Conservation (phyloP, 2,888 invertebrate species). For the Xanthia togata region DNA sequence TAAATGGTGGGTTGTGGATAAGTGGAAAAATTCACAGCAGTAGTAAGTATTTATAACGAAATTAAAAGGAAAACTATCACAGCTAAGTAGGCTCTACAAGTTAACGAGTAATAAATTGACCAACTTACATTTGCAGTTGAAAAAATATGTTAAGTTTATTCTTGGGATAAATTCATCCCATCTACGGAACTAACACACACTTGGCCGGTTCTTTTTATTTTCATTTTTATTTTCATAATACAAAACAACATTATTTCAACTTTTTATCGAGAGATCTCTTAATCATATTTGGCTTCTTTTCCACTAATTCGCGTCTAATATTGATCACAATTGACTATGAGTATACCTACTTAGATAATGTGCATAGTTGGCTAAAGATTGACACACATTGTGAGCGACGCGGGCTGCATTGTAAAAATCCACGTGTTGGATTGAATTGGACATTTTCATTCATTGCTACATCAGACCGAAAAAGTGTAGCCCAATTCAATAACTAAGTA, state of each 20-base stretch:
- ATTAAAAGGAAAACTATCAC: no score
- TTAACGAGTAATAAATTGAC: no score
- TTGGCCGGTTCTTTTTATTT: background rate
- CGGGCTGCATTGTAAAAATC: constrained; percentile 23
- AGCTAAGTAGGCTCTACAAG: no score
- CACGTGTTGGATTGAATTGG: constrained; percentile 34
- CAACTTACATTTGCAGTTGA: no score
- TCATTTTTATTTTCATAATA: background rate
- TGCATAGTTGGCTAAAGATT: constrained; percentile 12
- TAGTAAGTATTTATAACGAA: no score
- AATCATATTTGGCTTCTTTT: background rate
- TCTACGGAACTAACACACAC: no score
- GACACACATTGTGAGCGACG: constrained; percentile 10
- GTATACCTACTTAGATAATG: background rate
- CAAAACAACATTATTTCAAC: background rate
- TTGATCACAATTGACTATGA: background rate
- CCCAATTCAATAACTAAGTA: background rate
- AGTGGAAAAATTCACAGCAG: no score
- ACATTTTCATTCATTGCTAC: background rate
- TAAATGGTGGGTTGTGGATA: no score
- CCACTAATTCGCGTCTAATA: background rate
- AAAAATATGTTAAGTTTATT: no score
- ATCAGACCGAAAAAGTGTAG: background rate
- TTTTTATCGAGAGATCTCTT: background rate
- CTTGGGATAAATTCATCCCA: no score